A percentile compares a stretch with the other conserved stretches of the same genome.
Conservation (phyloP, 1,140 invertebrate species). For the Ylistrum balloti region DNA sequence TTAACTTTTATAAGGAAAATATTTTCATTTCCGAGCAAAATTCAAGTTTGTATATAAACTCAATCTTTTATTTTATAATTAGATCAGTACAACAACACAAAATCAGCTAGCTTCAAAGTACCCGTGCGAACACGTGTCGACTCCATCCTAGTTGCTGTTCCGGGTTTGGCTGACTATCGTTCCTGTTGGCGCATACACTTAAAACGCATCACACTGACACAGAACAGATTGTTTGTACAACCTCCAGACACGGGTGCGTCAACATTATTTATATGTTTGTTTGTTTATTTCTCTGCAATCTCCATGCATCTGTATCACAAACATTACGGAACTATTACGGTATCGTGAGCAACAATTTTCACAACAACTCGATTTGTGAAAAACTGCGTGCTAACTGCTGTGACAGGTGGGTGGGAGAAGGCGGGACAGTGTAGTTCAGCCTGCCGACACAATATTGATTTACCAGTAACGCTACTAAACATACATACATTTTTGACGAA, state of each 20-base stretch:
- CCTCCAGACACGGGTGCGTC: background rate
- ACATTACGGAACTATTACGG: background rate
- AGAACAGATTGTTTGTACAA: background rate
- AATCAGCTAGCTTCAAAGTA: background rate
- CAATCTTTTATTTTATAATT: too few species aligned
- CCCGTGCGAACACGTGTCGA: background rate
- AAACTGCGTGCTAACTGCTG: background rate
- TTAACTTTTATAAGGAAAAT: too few species aligned
- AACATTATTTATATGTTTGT: background rate
- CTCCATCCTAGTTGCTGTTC: background rate
- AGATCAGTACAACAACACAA: too few species aligned
- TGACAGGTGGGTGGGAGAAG: background rate
- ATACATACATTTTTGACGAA: background rate
- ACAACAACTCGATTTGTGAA: background rate
- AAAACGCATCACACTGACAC: background rate
- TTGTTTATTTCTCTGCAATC: background rate
- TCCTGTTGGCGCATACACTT: background rate
- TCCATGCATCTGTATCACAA: background rate
- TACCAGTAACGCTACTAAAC: background rate
- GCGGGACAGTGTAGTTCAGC: background rate
- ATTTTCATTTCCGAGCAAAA: too few species aligned
- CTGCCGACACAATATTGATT: constrained; percentile 23
- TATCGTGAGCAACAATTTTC: background rate
- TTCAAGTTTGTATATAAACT: too few species aligned
- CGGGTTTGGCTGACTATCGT: background rate